Base-by-base conservation (phyloP, 2,113 vertebrate species). In the Trichechus manatus region DNA sequence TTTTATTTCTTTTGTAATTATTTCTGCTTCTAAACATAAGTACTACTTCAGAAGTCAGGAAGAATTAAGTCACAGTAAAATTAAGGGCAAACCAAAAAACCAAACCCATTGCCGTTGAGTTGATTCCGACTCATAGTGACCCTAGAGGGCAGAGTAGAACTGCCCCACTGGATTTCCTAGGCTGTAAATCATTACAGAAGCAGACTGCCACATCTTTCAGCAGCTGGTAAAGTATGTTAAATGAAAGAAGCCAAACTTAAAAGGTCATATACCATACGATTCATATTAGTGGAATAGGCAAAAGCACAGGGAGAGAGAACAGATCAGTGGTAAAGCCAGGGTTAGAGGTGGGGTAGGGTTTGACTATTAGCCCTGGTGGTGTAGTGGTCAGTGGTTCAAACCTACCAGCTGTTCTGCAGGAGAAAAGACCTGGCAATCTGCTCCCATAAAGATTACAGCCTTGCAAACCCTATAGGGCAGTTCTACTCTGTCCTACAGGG, bases 1-100 rank as follows among this genome's bases (percentile, higher is more conserved):
- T 29, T 20, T 78, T 56, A 44, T 90, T 91, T 91, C 86, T 87
- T 96, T 61, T 56, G 42, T 22, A 78, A 70, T 78, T 22, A 72
- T 78, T 80, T 89, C 61, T 85, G n/a, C 33, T 87, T 92, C 59
- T 63, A 89, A 94, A 36, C 23, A 50, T 13, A 31, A 14, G 23
- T 11, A 59, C 17, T 39, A 6, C 10, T 59, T 50, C 74, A 47
- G 25, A 91, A 74, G 25, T 72, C 68, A 79, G 56, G 25, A 91
- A 59, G 17, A 92, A 64, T 59, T 31, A 88, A 79, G 39, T n/a
- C 14, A 1, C 14, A 78, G 29, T 61, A 36, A 72, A 90, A 89
- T 81, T 53, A 56, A 89, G 87, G 20, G 59, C 5, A 72, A 72
- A 4, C 9, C 9, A 11, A n/a, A 72, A 36, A 72, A 36, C 33